phyloP scores from a whole-genome alignment of 1,140 invertebrate species.

The Drosophila ambigua region DNA sequence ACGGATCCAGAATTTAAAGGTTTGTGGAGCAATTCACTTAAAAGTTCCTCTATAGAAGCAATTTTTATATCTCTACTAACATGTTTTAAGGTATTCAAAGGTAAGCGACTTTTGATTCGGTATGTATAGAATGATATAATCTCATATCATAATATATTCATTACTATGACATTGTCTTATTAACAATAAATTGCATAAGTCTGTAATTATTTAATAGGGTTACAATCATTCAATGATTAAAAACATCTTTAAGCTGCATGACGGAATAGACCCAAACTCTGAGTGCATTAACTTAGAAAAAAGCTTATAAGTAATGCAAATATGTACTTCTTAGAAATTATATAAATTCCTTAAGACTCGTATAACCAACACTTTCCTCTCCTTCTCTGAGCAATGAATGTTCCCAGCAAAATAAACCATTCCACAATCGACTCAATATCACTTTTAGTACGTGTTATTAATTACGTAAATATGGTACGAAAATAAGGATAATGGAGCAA shows the following conservation, averaged over 20 bases:
- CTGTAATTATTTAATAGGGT: no score
- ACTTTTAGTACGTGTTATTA: constrained; percentile 40
- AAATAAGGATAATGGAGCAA: constrained; percentile 58
- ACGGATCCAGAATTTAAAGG: not conserved
- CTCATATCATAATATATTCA: no score
- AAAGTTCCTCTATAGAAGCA: not conserved
- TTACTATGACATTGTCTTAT: not conserved
- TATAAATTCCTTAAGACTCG: not conserved
- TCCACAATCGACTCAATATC: constrained; percentile 38
- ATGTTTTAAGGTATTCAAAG: no score
- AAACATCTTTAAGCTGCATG: no score
- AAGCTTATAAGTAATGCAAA: not conserved
- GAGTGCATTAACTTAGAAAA: not conserved
- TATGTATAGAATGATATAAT: not conserved
- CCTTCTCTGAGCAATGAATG: not conserved
- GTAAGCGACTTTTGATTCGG: not conserved
- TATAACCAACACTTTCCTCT: not conserved
- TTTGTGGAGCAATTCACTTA: no score
- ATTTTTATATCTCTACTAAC: not conserved
- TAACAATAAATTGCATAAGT: not conserved
- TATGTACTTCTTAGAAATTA: not conserved
- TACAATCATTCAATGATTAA: no score
- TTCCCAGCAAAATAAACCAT: constrained; percentile 6
- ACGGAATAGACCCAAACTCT: no score
- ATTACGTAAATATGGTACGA: constrained; percentile 21